Base-by-base conservation (phyloP, 2,113 vertebrate species). In the Trinectes maculatus region DNA sequence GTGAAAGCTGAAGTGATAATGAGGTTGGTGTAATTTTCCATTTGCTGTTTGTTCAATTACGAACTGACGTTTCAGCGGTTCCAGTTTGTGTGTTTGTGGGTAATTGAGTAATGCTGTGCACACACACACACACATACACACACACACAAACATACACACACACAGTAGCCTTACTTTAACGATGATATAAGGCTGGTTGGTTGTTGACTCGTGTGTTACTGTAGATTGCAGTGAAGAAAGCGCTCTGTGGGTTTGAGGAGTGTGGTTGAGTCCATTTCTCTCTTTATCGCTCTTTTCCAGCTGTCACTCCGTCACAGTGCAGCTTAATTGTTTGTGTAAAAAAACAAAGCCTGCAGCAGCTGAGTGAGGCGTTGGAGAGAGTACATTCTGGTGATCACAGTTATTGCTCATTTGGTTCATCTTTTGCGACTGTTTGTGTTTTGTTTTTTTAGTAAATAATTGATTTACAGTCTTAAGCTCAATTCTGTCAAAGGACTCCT, bases 211-310 rank as follows among this genome's bases (percentile, higher is more conserved):
- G 59, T 40, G 57, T 74, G 64, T 73, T 47, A 15, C 26, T 29
- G 5, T 55, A 51, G 28, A 79, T 24, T 52, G 29, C 18, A 28
- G 28, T 19, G 64, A 40, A 55, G 49, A 71, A 79, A 66, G 5
- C 36, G 13, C 37, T 28, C 49, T 70, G 9, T 49, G 1, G 0
- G 24, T n/a, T 64, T 18, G 24, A 52, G 28, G 46, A 67, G 31
- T n/a, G 19, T 4, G 2, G 9, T 22, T 59, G 8, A 61, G 65
- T 65, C 66, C 46, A 19, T 44, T 62, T 46, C 61, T 37, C 24
- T 57, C 53, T 81, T 65, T 71, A 79, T 83, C 74, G 21, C 13
- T 28, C 10, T 21, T 56, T 62, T 66, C 31, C 72, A 82, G 57
- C 53, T 36, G 59, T 53, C 46, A 8, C 1, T 15, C 19, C 26